Evolutionary conservation across 2,113 vertebrate genomes (phyloP).

Genomic region (Sciurus niger): DNA sequence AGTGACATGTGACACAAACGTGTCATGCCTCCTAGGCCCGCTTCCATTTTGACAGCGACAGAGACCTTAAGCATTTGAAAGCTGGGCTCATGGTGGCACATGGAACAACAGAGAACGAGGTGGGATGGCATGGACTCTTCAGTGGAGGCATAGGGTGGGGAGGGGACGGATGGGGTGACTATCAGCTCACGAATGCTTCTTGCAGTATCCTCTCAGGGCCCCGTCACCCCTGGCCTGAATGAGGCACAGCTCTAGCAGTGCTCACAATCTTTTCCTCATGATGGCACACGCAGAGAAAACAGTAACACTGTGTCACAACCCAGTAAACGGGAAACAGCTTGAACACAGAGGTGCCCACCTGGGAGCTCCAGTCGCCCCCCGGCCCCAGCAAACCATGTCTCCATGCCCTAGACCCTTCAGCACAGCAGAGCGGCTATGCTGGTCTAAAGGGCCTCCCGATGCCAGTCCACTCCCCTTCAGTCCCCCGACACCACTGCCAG

Average conservation of each 20-base stretch:
- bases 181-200: too few relatives aligned
- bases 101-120: background rate
- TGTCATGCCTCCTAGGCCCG: background rate
- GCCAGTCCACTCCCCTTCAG: background rate
- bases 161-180: background rate
- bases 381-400: background rate
- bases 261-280: background rate
- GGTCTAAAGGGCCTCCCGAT: background rate
- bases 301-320: background rate
- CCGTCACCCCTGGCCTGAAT: background rate
- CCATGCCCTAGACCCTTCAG: background rate
- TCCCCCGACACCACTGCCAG: background rate
- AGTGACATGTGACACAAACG: background rate
- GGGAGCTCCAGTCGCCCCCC: background rate
- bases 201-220: background rate
- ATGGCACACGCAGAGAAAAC: background rate
- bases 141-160: background rate
- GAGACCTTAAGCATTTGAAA: background rate
- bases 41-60: background rate
- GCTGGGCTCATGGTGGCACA: background rate
- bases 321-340: background rate
- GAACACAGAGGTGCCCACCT: background rate
- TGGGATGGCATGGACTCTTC: background rate
- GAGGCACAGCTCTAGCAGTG: rapidly evolving
- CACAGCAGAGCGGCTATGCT: too few relatives aligned